phyloP scores from a whole-genome alignment of 2,888 invertebrate genomes.

The Cordylochernes scorpioides region DNA sequence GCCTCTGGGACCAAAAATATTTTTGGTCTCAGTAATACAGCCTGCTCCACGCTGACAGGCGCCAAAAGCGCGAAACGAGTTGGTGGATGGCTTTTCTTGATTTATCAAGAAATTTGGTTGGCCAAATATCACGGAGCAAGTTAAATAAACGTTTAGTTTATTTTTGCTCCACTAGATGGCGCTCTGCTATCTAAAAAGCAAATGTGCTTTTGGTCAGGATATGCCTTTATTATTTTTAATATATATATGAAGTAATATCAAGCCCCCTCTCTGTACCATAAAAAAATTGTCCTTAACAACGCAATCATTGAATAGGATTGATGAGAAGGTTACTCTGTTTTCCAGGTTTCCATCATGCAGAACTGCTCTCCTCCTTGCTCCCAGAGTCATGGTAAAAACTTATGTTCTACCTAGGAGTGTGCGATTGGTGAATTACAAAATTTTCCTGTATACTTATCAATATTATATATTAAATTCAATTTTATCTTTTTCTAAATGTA shows the following conservation, averaged over 20 bases:
- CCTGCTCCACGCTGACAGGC: too few species aligned
- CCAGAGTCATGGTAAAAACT: constrained; percentile 19
- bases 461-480: neutral
- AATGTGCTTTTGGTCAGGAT: too few species aligned
- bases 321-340: constrained; percentile 2
- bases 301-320: constrained; percentile 1
- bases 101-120: too few species aligned
- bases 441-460: neutral
- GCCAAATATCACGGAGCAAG: too few species aligned
- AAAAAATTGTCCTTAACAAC: neutral
- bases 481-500: neutral
- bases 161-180: too few species aligned
- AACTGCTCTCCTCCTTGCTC: constrained; percentile 17
- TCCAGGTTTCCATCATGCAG: constrained; percentile 24
- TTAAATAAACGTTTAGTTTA: too few species aligned
- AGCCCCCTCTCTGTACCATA: neutral
- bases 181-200: too few species aligned
- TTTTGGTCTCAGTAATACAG: too few species aligned
- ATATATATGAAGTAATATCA: neutral
- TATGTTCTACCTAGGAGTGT: neutral
- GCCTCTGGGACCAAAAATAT: too few species aligned
- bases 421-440: neutral
- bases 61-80: too few species aligned
- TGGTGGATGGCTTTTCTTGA: too few species aligned
- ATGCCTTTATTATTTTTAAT: too few species aligned